Base-by-base conservation (phyloP, 2,888 invertebrate species). In the Rhamphomyia laevipes region DNA sequence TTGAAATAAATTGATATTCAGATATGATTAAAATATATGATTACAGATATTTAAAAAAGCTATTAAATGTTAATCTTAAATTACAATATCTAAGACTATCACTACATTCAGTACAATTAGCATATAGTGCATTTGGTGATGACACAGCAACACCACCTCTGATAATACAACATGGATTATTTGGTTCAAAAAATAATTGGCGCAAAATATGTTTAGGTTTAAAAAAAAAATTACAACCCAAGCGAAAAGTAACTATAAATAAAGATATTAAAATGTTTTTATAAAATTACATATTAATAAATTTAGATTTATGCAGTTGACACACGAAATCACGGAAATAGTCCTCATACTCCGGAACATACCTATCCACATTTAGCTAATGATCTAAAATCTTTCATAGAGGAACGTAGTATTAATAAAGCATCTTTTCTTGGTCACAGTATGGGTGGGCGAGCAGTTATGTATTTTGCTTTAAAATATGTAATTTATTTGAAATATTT, bases 281-380 rank as follows among this genome's bases (percentile, higher is more conserved):
- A 48, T 52, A 56, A 30, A 18, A 27, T 33, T 33, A 11, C 7
- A 33, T 15, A n/a, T 35, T 35, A 37, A 35, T 10, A 37, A 13
- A 53, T 59, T 16, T 53, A 81, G 79, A 73, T 92, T 1, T 77
- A 88, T 53, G 76, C 85, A 7, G 76, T 94, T 31, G 97, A 97
- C 72, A 85, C 88, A 7, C 77, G 96, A 63, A 96, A 97, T 71
- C 97, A 97, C 70, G 96, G 96, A 0, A 90, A 92, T 54, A 94
- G 94, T 63, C 84, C 87, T 1, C 93, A 94, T 64, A 73, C 80
- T 0, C 57, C 74, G 0, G 75, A 80, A 0, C 86, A 91, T 70
- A 77, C 75, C 23, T 94, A 92, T 63, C 68, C 76, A 80, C n/a
- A 35, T 35, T 35, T 35, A n/a, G 33, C 33, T n/a, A n/a, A 13